Evolutionary conservation across 2,888 invertebrate genomes (phyloP).

Genomic region (Pterobdella sp.): DNA sequence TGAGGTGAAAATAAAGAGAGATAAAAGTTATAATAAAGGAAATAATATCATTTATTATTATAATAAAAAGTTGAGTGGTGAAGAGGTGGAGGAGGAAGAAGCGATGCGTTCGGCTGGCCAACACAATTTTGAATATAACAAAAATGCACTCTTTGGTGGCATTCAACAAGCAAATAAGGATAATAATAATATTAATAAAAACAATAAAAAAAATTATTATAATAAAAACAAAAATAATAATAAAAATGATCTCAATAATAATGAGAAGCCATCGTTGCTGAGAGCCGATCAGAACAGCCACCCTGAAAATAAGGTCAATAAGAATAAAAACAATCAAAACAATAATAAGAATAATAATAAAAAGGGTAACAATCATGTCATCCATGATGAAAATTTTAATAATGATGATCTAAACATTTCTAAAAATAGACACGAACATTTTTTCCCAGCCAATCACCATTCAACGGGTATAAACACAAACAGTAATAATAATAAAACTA

Average conservation of each 20-base stretch:
- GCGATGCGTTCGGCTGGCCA: no score
- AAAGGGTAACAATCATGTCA: neutral
- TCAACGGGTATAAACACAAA: neutral
- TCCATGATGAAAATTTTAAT: neutral
- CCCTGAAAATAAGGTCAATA: neutral
- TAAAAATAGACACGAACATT: neutral
- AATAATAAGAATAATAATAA: neutral
- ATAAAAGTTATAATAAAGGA: no score
- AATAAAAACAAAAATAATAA: neutral
- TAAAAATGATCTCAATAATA: neutral
- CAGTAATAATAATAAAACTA: neutral
- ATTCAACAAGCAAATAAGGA: neutral
- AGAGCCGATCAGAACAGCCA: neutral
- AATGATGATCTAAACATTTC: neutral
- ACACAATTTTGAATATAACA: no score
- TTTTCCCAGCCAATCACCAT: no score
- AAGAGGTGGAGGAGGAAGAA: no score
- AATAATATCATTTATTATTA: no score
- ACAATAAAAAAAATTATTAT: neutral
- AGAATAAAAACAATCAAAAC: conserved; percentile 4
- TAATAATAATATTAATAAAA: neutral
- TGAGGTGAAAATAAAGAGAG: no score
- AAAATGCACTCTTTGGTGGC: no score
- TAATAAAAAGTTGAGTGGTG: no score
- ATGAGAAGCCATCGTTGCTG: neutral